These are phyloP conservation scores for Danaus melanippus DNA, from an alignment of 1,140 invertebrate genomes.

Conservation along the genomic window DNA sequence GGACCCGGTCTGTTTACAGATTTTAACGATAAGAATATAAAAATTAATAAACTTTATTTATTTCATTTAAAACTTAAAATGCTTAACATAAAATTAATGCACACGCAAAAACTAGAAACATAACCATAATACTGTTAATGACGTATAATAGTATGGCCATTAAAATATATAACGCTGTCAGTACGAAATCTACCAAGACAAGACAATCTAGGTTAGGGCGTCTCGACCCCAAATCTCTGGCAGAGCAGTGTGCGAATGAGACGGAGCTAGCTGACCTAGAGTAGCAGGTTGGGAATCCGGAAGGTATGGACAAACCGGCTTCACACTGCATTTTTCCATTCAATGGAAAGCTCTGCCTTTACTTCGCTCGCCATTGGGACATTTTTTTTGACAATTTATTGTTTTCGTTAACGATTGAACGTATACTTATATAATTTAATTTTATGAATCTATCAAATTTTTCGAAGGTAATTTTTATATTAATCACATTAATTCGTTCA, in stretches of 20 bases:
- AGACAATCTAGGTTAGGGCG: slow-evolving; percentile 64
- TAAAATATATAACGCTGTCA: slow-evolving; percentile 22
- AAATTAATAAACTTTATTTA: too few relatives aligned
- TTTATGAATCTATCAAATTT: background rate
- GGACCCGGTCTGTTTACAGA: too few relatives aligned
- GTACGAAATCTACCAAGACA: slow-evolving; percentile 44
- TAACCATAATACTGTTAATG: too few relatives aligned
- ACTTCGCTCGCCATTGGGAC: slow-evolving; percentile 36
- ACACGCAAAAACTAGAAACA: too few relatives aligned
- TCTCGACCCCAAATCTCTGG: slow-evolving; percentile 60
- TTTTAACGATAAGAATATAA: too few relatives aligned
- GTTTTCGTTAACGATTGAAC: slow-evolving; percentile 19
- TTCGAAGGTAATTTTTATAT: background rate
- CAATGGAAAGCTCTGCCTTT: slow-evolving; percentile 65
- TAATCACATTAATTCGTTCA: too few relatives aligned
- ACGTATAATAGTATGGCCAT: background rate
- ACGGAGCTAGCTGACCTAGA: slow-evolving; percentile 55
- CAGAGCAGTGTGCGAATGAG: slow-evolving; percentile 41
- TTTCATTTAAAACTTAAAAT: too few relatives aligned
- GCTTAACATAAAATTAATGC: too few relatives aligned
- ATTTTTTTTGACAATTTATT: slow-evolving; percentile 35
- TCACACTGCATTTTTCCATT: slow-evolving; percentile 65
- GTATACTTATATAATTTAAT: too few relatives aligned
- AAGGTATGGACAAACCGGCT: slow-evolving; percentile 67
- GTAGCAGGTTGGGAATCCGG: slow-evolving; percentile 69